Percentiles rank a stretch among this genome's conserved stretches.
phyloP scores from a whole-genome alignment of 1,140 invertebrate genomes.

The Ephestia elutella region DNA sequence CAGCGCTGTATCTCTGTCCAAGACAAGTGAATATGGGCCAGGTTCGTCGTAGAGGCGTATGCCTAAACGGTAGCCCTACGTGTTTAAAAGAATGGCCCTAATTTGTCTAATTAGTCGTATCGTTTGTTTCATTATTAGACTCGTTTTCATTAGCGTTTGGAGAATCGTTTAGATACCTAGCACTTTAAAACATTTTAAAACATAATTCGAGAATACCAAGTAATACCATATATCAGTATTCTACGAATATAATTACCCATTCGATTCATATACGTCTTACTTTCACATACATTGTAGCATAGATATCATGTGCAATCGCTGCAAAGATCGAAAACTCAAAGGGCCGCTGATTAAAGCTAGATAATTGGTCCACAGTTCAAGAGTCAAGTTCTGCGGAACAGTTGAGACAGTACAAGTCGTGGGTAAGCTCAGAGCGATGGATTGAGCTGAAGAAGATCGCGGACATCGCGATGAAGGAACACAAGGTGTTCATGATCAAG shows the following conservation, averaged over 20 bases:
- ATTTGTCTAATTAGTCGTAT: background rate
- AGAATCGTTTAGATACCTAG: background rate
- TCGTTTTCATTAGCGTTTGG: background rate
- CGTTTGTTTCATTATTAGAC: background rate
- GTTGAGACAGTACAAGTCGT: constrained; percentile 61
- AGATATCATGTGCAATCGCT: too few relatives aligned
- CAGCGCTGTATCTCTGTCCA: constrained; percentile 65
- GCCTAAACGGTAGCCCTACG: background rate
- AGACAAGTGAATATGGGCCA: constrained; percentile 58
- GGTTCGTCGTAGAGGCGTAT: constrained; percentile 38
- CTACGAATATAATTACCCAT: too few relatives aligned
- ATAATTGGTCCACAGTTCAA: background rate
- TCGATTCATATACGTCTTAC: too few relatives aligned
- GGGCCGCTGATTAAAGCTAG: background rate
- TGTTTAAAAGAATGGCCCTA: background rate
- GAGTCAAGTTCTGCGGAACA: constrained; percentile 52
- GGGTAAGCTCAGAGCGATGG: constrained; percentile 68
- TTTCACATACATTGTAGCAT: too few relatives aligned
- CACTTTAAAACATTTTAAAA: too few relatives aligned
- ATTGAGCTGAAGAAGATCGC: constrained; percentile 70
- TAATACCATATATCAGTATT: too few relatives aligned
- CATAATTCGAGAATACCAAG: too few relatives aligned
- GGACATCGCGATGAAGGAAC: constrained; percentile 66
- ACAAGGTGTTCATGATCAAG: constrained; percentile 71
- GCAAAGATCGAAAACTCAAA: too few relatives aligned